Base-by-base conservation (phyloP, 37 sponge, comb jelly and placozoan species). In the Chondrilla cf. caribensis region DNA sequence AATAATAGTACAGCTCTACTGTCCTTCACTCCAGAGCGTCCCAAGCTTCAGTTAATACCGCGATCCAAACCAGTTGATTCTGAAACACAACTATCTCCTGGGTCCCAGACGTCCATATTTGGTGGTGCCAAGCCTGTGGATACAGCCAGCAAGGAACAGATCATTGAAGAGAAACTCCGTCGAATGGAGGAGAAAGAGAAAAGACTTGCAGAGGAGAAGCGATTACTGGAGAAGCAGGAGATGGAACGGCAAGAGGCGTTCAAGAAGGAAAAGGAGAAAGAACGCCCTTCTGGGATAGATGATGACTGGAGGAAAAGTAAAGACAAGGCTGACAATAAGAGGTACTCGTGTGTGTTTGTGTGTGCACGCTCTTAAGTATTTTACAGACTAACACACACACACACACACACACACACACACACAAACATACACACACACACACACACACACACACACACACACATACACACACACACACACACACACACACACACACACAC, bases 111-210 rank as follows among this genome's bases (percentile, higher is more conserved):
- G 33, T 83, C 90, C 42, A 93, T 97, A 81, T 97, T 97, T 88
- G 97, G 97, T 3, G 87, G 85, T 21, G 97, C 97, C 54, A 86
- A 83, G 51, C 97, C 97, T 43, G 97, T 97, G 35, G 97, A 97
- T 70, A 97, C 97, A 17, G 86, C 91, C 31, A 78, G 86, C 1
- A 81, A 70, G 26, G 97, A 97, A 77, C 38, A 64, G 79, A 90
- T 91, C 42, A 83, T 97, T 24, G 97, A 97, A 54, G 84, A 89
- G 38, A 81, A 82, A 24, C 76, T 91, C 60, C 36, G 57, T 70
- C 68, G 65, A 35, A 81, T 84, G 54, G 58, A 81, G 60, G 85
- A 85, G 60, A 42, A 64, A 47, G 65, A 71, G 38, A 66, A 58
- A 38, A 33, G 19, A 39, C 37, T n/a, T 29, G 37, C 39, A 28